phyloP scores from a whole-genome alignment of 2,797 vertebrate species.

The Tachyglossus aculeatus region DNA sequence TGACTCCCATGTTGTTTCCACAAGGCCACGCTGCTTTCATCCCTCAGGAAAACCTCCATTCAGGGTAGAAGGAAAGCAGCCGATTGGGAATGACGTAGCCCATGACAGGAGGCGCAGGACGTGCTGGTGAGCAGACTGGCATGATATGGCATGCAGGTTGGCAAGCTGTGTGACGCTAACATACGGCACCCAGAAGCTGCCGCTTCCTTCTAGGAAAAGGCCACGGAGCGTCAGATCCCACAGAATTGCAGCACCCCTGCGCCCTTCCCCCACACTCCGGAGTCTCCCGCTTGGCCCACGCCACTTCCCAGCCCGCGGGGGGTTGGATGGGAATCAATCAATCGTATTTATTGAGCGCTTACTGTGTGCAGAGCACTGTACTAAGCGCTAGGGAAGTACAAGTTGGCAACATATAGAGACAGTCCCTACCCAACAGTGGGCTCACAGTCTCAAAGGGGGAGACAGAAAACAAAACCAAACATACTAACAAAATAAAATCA shows the following conservation, averaged over 20 bases:
- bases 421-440: too few relatives aligned
- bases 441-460: too few relatives aligned
- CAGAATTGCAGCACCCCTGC: slow-evolving; percentile 34
- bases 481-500: too few relatives aligned
- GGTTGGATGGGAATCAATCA: too few relatives aligned
- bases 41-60: too few relatives aligned
- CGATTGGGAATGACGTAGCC: slow-evolving; percentile 42
- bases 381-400: too few relatives aligned
- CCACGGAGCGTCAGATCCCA: slow-evolving; percentile 29
- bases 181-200: slow-evolving; percentile 62
- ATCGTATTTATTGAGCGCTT: too few relatives aligned
- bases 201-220: slow-evolving; percentile 55
- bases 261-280: slow-evolving; percentile 10
- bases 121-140: slow-evolving; percentile 51
- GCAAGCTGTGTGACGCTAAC: slow-evolving; percentile 48
- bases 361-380: too few relatives aligned
- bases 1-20: too few relatives aligned
- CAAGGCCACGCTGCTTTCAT: too few relatives aligned
- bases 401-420: too few relatives aligned
- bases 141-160: slow-evolving; percentile 63
- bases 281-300: neutral
- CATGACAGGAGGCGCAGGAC: slow-evolving; percentile 30
- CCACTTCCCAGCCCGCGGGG: slow-evolving; percentile 15
- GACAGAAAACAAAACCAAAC: too few relatives aligned
- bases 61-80: slow-evolving; percentile 27